A percentile compares a stretch with the other conserved stretches of the same genome.
Conservation (phyloP, 1,140 invertebrate genomes). For the Plutomurus gul region DNA sequence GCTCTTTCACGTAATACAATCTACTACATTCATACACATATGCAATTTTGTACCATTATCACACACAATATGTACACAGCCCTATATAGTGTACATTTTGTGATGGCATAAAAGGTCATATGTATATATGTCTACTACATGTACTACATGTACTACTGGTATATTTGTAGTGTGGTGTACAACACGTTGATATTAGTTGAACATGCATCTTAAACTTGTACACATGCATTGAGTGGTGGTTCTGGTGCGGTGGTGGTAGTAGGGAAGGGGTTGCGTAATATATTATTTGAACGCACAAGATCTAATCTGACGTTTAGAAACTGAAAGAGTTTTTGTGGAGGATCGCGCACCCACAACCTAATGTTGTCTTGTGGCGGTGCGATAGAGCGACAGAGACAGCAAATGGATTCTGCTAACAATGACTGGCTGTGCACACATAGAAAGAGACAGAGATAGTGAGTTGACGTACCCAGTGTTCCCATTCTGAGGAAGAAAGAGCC, state of each 20-base stretch:
- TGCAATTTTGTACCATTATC: neutral
- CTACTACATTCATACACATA: neutral
- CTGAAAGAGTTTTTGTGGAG: too few species aligned
- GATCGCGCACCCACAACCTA: too few species aligned
- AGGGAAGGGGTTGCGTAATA: neutral
- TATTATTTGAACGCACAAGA: too few species aligned
- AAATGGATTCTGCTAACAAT: neutral
- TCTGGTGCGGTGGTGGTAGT: neutral
- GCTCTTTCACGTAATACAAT: neutral
- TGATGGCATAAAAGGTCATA: too few species aligned
- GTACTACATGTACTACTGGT: too few species aligned
- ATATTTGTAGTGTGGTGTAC: too few species aligned
- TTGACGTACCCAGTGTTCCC: slow-evolving; percentile 83
- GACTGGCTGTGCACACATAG: neutral
- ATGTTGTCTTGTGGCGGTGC: too few species aligned
- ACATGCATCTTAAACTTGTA: too few species aligned
- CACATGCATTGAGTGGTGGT: neutral
- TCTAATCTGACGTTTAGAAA: neutral
- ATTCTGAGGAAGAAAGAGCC: slow-evolving; percentile 96
- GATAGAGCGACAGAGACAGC: neutral
- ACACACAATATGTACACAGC: too few species aligned
- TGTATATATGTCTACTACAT: too few species aligned
- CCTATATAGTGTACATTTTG: too few species aligned
- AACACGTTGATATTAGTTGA: too few species aligned
- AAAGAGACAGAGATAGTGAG: neutral